Base-by-base conservation (phyloP, 2,888 invertebrate species). In the Dilophus febrilis region DNA sequence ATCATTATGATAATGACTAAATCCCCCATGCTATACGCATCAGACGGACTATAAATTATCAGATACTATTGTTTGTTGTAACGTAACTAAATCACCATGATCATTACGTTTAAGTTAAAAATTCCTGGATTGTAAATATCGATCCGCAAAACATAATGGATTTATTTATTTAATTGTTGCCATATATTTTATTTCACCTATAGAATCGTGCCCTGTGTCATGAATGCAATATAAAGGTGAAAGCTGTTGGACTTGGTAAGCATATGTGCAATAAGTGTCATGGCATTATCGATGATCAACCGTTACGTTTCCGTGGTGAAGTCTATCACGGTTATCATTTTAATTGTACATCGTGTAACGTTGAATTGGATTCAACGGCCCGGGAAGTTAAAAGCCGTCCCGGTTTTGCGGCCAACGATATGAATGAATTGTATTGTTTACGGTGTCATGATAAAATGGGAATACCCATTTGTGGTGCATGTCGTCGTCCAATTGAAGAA, bases 361-460 rank as follows among this genome's bases (percentile, higher is more conserved):
- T 80, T 11, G 98, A 99, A 64, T 68, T 99, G 48, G 95, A 91
- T 60, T 81, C 87, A 41, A 92, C 92, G 52, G 97, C 97, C 3
- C 68, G 98, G 42, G 97, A 98, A 67, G 92, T 98, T 41, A 82
- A 87, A 57, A 81, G 87, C 52, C 72, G 88, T 40, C 83, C 88
- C 2, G 90, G 90, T 8, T 83, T 83, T 57, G 83, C 88, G 30
- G 83, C 83, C 41, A 88, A 88, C 55, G 88, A 90, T 59, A 81
- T 87, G 74, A 88, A 90, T 57, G 95, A 97, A 54, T 66, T 99
- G 40, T 98, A 95, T 64, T 98, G 98, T 58, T 71, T 98, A 48
- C 77, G 97, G 40, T 98, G 97, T 58, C 95, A 97, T 57, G 97
- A 97, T 64, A 95, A 97, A 68, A 97, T 98, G 95, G 97, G 97